Evolutionary conservation across 2,797 vertebrate genomes (phyloP), one percentile per base, ranked within the genome.

Genomic region (Lacerta bilineata): DNA sequence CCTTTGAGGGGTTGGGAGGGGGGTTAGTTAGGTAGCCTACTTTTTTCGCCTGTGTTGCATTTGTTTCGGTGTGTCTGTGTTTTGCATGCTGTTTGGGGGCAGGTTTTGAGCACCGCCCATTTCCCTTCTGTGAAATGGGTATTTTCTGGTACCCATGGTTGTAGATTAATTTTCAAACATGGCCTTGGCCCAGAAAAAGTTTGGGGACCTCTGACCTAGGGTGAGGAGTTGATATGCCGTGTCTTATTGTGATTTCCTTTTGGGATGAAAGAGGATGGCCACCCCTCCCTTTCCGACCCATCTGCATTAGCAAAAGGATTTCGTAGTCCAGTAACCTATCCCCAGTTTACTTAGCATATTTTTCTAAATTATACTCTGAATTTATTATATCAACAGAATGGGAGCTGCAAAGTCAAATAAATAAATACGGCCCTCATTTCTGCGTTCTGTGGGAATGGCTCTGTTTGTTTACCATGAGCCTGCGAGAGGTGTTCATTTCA

Each of bases 361-460:
- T 85, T 66, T 83, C 94, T 94, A 75, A 88, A 94, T 91, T 92
- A 92, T 92, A 86, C 3, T n/a, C 88, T 82, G 88, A 93, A 94
- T 94, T 94, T 95, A 96, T 95, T 93, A 93, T 94, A 95, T 96
- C 93, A 95, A 95, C 91, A 94, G 90, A 96, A 95, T 93, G 94
- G 88, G 90, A 93, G 81, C 90, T 92, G 93, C 90, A 93, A 94
- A 95, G 92, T 92, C 91, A 94, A 95, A 95, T 78, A 96, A 95
- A 95, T 95, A 95, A 96, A 95, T 95, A 95, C 93, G 93, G 93
- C 93, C 92, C 91, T 94, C 90, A 92, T 94, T 95, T 93, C 91
- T 94, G 89, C 91, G 93, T 92, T 96, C 92, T 93, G 91, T 94
- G 91, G 94, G 91, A 94, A 96, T 94, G 93, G 93, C 92, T 93